Evolutionary conservation across 2,888 invertebrate species (phyloP), one percentile per base, ranked within the genome.

Genomic region (Acleris holmiana): DNA sequence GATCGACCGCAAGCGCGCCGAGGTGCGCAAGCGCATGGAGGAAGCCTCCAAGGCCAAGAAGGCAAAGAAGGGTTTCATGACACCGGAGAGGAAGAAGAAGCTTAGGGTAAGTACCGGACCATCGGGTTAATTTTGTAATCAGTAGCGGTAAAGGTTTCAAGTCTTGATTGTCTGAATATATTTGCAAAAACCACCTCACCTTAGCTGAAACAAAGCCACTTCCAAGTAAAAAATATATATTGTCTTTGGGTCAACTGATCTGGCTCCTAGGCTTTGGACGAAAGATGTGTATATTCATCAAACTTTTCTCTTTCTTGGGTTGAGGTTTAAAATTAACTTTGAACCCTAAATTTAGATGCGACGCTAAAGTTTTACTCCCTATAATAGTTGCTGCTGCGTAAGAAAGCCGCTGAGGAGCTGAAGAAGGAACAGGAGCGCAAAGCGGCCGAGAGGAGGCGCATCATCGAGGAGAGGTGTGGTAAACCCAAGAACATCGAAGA

Each of bases 61-160:
- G 94, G 98, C 98, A 89, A 99, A 99, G 97, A 99, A 99, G 94
- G 99, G 99, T 95, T 99, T 99, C 96, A 99, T 99, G 98, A 99
- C 99, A 85, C 99, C 99, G 71, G 99, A 99, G 94, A 98, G 99
- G 94, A 99, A 99, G 97, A 99, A 99, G 97, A 99, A 99, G 93
- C 98, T 99, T 87, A 97, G 99, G 95, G 99, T 99, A 87, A 94
- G 96, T 94, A 67, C 13, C 13, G 13, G 13, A 35, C 13, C 35
- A 13, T 35, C 13, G 13, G 35, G 13, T 13, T 35, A 35, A 35
- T 4, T 35, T 13, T 35, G 13, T 13, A 13, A 35, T 35, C 35
- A 35, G 3, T 13, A n/a, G n/a, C n/a, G n/a, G n/a, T 29, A 10
- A 10, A 29, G 29, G 10, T 29, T 3, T 4, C 13, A 35, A 35